These are phyloP conservation scores for Caranx melampygus DNA, from an alignment of 2,113 vertebrate species.

Conservation along the genomic window DNA sequence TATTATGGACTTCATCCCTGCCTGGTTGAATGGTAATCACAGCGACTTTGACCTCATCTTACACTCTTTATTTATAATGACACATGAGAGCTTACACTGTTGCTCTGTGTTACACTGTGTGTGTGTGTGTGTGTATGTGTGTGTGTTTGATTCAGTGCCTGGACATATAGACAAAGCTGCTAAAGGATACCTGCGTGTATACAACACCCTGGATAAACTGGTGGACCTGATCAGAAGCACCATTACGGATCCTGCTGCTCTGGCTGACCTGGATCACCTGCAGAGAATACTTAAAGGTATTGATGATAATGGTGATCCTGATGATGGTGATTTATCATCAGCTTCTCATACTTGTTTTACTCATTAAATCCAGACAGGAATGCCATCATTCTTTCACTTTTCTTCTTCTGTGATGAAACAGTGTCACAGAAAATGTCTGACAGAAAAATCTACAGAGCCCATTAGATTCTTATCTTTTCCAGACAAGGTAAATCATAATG, in stretches of 20 bases:
- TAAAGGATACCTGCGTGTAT: slow-evolving; percentile 39
- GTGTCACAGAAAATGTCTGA: not conserved
- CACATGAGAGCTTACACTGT: not conserved
- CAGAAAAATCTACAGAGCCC: not conserved
- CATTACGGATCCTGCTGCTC: slow-evolving; percentile 6
- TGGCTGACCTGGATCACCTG: slow-evolving; percentile 39
- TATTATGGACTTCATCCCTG: slow-evolving; percentile 10
- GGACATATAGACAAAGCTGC: not conserved
- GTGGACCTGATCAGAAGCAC: slow-evolving; percentile 22
- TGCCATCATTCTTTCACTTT: not conserved
- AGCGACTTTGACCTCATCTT: not conserved
- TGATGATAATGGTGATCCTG: not conserved
- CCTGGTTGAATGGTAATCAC: slow-evolving; percentile 66
- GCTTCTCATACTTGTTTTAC: not conserved
- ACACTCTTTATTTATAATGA: too few species aligned
- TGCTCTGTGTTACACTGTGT: not conserved
- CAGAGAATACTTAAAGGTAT: slow-evolving; percentile 47
- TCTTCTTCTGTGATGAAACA: not conserved
- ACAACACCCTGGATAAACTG: slow-evolving; percentile 26
- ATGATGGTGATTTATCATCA: not conserved
- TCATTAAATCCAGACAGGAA: not conserved
- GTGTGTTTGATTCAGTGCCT: slow-evolving; percentile 43
- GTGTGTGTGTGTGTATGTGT: too few species aligned
- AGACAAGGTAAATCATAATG: slow-evolving; percentile 30
- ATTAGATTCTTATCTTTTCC: slow-evolving; percentile 2